phyloP scores from a whole-genome alignment of 2,797 vertebrate genomes.

The Rhinatrema bivittatum region DNA sequence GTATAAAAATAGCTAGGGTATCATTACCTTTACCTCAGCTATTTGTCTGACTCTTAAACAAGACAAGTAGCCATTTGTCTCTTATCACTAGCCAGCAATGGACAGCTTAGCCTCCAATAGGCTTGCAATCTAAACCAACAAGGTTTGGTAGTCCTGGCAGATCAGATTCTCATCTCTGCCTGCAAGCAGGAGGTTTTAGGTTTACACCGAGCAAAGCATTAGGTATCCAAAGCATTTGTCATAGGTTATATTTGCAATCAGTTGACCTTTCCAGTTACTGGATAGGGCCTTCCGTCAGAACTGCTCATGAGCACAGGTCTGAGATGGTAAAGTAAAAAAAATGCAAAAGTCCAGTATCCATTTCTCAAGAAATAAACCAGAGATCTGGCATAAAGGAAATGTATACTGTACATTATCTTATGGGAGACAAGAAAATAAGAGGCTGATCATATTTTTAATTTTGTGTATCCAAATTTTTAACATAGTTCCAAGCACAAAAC shows the following conservation, averaged over 20 bases:
- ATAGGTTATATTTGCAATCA: slow-evolving; percentile 13
- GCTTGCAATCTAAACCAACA: not conserved
- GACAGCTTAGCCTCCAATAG: not conserved
- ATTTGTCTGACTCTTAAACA: too few relatives aligned
- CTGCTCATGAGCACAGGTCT: not conserved
- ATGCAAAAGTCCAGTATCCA: not conserved
- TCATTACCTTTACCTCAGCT: too few relatives aligned
- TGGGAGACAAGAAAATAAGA: slow-evolving; percentile 1
- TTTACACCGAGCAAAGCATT: slow-evolving; percentile 13
- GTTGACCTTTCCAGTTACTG: slow-evolving; percentile 7
- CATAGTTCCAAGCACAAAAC: too few relatives aligned
- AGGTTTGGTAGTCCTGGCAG: slow-evolving; percentile 3
- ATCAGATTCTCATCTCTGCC: not conserved
- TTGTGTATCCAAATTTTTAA: too few relatives aligned
- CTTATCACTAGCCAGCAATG: not conserved
- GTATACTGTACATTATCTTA: not conserved
- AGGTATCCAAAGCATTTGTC: slow-evolving; percentile 18
- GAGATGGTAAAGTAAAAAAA: not conserved
- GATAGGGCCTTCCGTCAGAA: not conserved
- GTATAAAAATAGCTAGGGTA: too few relatives aligned
- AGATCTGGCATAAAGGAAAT: not conserved
- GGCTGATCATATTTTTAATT: too few relatives aligned
- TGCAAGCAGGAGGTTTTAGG: slow-evolving; percentile 16
- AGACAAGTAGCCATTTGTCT: not conserved
- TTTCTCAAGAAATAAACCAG: not conserved